Conservation (phyloP, 2,113 vertebrate species). For the Pteruthius melanotis region DNA sequence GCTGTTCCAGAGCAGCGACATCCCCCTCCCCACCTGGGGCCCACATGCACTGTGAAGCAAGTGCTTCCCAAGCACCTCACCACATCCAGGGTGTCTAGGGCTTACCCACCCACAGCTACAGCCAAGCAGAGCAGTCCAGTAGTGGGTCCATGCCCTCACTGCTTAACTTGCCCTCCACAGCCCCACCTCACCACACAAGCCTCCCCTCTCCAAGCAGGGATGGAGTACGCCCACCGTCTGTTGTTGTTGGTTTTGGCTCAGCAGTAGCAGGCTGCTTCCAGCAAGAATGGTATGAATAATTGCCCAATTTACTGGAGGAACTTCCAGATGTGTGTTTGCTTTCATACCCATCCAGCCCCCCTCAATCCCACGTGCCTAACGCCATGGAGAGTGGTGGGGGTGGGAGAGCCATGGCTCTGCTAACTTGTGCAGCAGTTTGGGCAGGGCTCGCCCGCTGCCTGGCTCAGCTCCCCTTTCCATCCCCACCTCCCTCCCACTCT, state of each 20-base stretch:
- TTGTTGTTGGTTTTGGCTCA: constrained; percentile 64
- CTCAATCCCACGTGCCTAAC: constrained; percentile 35
- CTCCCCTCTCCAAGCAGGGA: neutral
- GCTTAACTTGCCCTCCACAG: neutral
- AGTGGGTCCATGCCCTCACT: neutral
- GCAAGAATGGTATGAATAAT: constrained; percentile 68
- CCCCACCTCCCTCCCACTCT: constrained; percentile 9
- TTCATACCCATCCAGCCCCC: constrained; percentile 56
- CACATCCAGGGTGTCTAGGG: neutral
- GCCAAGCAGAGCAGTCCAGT: neutral
- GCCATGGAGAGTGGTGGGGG: neutral
- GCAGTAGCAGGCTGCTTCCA: constrained; percentile 58
- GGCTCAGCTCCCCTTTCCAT: neutral
- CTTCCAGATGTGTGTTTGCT: constrained; percentile 70
- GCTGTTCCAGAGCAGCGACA: neutral
- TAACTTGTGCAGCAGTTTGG: neutral
- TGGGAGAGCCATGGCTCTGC: neutral
- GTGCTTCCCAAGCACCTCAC: neutral
- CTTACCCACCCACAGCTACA: neutral
- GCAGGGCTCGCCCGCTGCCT: neutral
- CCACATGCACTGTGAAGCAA: neutral
- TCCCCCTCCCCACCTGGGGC: neutral
- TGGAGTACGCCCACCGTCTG: neutral
- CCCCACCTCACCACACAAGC: neutral
- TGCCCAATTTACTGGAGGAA: constrained; percentile 70